Conservation (phyloP, 64 coral and sea anemone genomes). For the Trachythela sp. region DNA sequence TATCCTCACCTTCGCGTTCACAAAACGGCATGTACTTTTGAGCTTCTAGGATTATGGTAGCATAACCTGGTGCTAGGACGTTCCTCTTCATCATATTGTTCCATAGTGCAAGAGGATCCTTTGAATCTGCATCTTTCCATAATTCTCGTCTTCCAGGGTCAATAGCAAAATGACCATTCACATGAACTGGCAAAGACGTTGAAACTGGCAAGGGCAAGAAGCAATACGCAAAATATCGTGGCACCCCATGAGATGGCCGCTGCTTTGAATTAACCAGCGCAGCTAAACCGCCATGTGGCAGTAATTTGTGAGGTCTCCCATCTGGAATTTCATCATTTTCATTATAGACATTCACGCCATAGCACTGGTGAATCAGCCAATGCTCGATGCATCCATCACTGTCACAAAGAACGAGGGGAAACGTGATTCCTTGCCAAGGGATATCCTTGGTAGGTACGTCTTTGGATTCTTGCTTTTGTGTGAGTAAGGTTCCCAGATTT, state of each 20-base stretch:
- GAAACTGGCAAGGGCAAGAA: constrained; percentile 71
- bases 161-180: constrained; percentile 88
- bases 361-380: constrained; percentile 80
- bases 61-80: constrained; percentile 67
- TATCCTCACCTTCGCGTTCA: neutral
- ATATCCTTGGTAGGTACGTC: constrained; percentile 45
- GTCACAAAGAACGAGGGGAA: constrained; percentile 62
- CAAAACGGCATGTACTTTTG: constrained; percentile 47
- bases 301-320: constrained; percentile 45
- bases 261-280: constrained; percentile 26
- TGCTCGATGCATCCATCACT: constrained; percentile 53
- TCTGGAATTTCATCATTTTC: constrained; percentile 48
- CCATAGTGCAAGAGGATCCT: constrained; percentile 59
- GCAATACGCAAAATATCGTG: constrained; percentile 55
- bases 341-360: constrained; percentile 53
- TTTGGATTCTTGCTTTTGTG: constrained; percentile 40
- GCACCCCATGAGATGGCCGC: neutral
- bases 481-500: constrained; percentile 54
- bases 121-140: constrained; percentile 62
- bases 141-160: constrained; percentile 72
- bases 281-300: constrained; percentile 69
- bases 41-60: constrained; percentile 43
- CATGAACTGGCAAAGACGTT: constrained; percentile 78
- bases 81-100: constrained; percentile 61
- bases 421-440: constrained; percentile 69